Conservation (phyloP, 2,113 vertebrate species). For the Ceyx cyanopectus region DNA sequence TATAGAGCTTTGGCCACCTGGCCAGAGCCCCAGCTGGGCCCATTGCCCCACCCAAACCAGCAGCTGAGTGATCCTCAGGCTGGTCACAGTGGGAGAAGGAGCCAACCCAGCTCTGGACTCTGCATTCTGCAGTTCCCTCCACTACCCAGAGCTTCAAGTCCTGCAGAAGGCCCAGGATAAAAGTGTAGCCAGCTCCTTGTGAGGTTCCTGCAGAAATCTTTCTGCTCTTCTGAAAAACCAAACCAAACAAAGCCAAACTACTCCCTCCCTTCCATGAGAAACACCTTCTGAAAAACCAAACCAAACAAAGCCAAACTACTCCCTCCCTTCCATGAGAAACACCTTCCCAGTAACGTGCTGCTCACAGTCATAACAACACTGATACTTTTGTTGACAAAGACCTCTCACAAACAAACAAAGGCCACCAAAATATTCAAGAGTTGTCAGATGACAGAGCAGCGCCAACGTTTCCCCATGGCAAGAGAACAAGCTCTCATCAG, state of each 20-base stretch:
- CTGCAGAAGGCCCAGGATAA: not conserved
- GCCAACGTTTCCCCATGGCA: not conserved
- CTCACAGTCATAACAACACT: not conserved
- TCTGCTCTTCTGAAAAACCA: not conserved
- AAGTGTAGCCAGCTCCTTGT: not conserved
- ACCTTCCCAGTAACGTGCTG: not conserved
- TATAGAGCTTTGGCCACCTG: conserved; percentile 34
- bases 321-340: not conserved
- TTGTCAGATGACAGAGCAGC: not conserved
- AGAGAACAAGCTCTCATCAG: not conserved
- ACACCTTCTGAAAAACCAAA: not conserved
- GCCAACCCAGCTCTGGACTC: not conserved
- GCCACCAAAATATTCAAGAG: not conserved
- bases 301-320: not conserved
- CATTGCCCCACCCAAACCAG: conserved; percentile 15
- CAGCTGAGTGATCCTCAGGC: not conserved
- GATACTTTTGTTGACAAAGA: not conserved
- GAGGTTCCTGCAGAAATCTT: not conserved
- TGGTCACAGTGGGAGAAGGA: not conserved
- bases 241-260: not conserved
- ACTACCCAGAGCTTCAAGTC: not conserved
- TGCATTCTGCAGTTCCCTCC: not conserved
- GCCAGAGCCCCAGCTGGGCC: conserved; percentile 19
- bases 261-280: not conserved
- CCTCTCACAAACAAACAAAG: not conserved